Evolutionary conservation across 2,113 vertebrate genomes (phyloP), one percentile per base, ranked within the genome.

Genomic region (Neomonachus schauinslandi): DNA sequence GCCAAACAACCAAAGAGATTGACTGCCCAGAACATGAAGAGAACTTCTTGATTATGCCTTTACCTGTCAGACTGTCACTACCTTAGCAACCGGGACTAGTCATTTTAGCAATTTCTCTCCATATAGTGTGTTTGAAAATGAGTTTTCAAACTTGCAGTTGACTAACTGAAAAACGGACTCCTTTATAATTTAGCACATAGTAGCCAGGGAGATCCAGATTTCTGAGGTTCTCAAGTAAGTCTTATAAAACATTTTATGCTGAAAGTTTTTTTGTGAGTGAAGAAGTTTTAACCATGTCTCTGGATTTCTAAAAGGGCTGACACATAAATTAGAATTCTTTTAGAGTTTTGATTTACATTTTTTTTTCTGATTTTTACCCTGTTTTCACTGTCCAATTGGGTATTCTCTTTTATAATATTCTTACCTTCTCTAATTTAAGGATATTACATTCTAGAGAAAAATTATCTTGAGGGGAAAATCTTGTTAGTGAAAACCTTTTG

Each of bases 381-480:
- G 4, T 84, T 94, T 87, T 97, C 10, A 55, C 18, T 94, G 95
- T 89, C 26, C 39, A 77, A 1, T 71, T 86, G 8, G 76, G 16
- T 69, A 55, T 21, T 63, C 74, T 88, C 39, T 87, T 71, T 94
- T 76, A 36, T 81, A 97, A 95, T 90, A 49, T n/a, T 92, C 53
- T 86, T 69, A 91, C 69, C 42, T 88, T 87, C 26, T 95, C 33
- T 71, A 92, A 69, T 72, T 91, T 91, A 67, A 92, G 19, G 13
- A 28, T 85, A 24, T 95, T 85, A 67, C 21, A 53, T 85, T 95
- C 85, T 55, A 89, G 57, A 91, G 69, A 89, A 28, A 87, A 92
- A 93, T 55, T 31, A 31, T 89, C 46, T 93, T 67, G 49, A 72
- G 42, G 9, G 57, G 39, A 31, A 95, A 95, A 74, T 81, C 36